These are phyloP conservation scores for Apamea epomidion DNA, from an alignment of 2,888 invertebrate species.

Conservation along the genomic window DNA sequence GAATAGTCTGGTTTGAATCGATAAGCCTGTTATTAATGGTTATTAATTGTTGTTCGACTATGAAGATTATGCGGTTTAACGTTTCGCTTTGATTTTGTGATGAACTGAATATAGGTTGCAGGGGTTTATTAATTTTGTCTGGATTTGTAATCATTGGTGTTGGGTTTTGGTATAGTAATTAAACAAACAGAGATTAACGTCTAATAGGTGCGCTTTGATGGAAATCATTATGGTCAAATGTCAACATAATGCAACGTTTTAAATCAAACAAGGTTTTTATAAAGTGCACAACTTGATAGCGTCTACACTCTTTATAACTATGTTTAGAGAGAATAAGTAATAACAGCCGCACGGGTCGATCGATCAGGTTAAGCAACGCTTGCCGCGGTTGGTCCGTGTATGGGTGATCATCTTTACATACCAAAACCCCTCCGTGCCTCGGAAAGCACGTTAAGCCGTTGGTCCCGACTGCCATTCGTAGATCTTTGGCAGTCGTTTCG, in stretches of 20 bases:
- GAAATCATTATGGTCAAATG: neutral
- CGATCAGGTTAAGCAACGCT: too few species aligned
- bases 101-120: conserved; percentile 11
- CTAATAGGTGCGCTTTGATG: neutral
- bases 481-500: too few species aligned
- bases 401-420: too few species aligned
- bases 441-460: too few species aligned
- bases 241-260: neutral
- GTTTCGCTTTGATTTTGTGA: conserved; percentile 40
- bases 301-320: neutral
- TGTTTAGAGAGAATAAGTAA: neutral
- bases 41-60: conserved; percentile 52
- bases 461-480: too few species aligned
- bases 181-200: neutral
- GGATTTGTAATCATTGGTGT: neutral
- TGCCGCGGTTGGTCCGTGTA: too few species aligned
- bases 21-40: conserved; percentile 57
- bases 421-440: too few species aligned
- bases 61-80: conserved; percentile 54
- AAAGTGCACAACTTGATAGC: neutral
- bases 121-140: conserved; percentile 8
- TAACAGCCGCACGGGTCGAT: too few species aligned
- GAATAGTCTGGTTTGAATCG: conserved; percentile 52
- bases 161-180: neutral
- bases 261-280: neutral